Evolutionary conservation across 2,888 invertebrate genomes (phyloP), one percentile per base, ranked within the genome.

Genomic region (Tinea trinotella): DNA sequence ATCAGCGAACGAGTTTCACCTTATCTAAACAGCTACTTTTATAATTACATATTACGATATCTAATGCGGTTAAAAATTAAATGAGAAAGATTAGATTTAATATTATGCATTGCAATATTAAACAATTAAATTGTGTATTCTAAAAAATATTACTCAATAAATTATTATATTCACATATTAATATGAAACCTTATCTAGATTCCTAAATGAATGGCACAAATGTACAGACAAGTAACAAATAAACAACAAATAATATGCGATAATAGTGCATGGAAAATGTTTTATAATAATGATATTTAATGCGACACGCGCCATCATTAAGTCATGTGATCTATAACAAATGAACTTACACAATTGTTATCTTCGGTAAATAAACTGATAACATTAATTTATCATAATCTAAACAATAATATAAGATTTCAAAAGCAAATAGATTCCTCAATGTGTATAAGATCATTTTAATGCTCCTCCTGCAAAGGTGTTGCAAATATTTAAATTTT

Each of bases 181-280:
- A n/a, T n/a, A 30, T 30, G 6, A 9, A n/a, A 40, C 40, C 15
- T 57, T 54, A 56, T 57, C 56, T 59, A 50, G 54, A 49, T 54
- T 58, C 58, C 49, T 48, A 56, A 54, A 56, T 50, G 55, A 22
- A 53, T 40, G 13, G 15, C 13, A 40, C 7, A 40, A 17, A 10
- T 36, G 13, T 36, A 36, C 36, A 10, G 12, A n/a, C 49, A 54
- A 44, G 55, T 57, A 56, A 65, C 60, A 62, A 66, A 64, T 64
- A 66, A 64, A 65, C 64, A 75, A 73, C 67, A 71, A 65, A 70
- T 72, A 71, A 7, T n/a, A 22, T 30, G 7, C 30, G 7, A 30
- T 7, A 30, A 4, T 46, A 44, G 20, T 61, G 57, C 58, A 67
- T 79, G 78, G 80, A 80, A 82, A 81, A 74, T 73, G 69, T 74